Conservation (phyloP, 2,888 invertebrate genomes). For the Anarsia innoxiella region DNA sequence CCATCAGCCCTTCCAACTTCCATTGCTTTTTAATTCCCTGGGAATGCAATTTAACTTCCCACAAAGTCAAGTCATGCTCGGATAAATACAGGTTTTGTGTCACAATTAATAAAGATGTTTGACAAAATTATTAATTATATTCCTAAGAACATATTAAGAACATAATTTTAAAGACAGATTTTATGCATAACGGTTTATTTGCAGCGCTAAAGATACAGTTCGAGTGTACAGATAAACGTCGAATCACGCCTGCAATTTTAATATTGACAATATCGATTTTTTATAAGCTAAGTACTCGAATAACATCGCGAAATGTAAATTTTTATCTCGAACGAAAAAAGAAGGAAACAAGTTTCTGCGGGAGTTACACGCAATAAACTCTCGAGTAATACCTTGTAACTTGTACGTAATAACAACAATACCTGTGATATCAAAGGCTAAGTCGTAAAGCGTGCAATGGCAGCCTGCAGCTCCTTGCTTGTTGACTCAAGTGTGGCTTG, state of each 20-base stretch:
- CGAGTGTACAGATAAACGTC: too few species aligned
- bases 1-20: slow-evolving; percentile 25
- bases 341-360: slow-evolving; percentile 7
- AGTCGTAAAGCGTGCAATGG: slow-evolving; percentile 26
- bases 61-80: slow-evolving; percentile 6
- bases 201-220: too few species aligned
- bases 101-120: too few species aligned
- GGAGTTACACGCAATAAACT: slow-evolving; percentile 34
- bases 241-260: too few species aligned
- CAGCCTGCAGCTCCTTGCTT: slow-evolving; percentile 24
- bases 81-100: neutral
- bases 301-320: too few species aligned
- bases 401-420: slow-evolving; percentile 38
- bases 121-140: too few species aligned
- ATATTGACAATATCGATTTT: too few species aligned
- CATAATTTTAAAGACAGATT: too few species aligned
- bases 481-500: slow-evolving; percentile 52
- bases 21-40: slow-evolving; percentile 14
- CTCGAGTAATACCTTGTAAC: slow-evolving; percentile 31
- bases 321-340: too few species aligned
- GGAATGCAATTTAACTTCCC: slow-evolving; percentile 14
- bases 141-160: too few species aligned
- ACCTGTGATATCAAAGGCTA: slow-evolving; percentile 25
- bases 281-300: too few species aligned
- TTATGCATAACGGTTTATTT: too few species aligned